Conservation (phyloP, 2,113 vertebrate genomes). For the Zosterops hypoxanthus region DNA sequence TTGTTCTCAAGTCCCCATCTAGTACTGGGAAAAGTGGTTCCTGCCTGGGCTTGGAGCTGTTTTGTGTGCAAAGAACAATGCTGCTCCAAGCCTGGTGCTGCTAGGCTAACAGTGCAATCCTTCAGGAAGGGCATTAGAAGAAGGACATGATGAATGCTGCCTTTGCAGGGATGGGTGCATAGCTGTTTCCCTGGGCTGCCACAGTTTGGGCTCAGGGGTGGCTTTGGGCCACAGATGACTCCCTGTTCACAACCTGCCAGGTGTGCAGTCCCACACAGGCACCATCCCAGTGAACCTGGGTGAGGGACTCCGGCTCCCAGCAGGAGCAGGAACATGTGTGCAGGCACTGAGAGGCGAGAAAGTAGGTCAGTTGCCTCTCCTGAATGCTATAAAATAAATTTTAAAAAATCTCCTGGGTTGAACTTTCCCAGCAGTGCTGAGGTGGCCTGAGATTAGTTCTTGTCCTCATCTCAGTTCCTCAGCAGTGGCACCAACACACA, state of each 20-base stretch:
- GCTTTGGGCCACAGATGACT: neutral
- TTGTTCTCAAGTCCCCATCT: neutral
- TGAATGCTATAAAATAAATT: neutral
- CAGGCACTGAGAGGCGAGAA: neutral
- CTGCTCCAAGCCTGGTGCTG: neutral
- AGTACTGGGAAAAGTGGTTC: neutral
- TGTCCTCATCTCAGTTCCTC: neutral
- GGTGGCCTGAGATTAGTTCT: neutral
- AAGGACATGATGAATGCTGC: fast-evolving
- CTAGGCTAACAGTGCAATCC: neutral
- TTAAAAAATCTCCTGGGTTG: neutral
- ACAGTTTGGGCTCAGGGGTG: neutral
- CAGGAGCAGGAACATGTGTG: neutral
- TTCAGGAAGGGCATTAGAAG: neutral
- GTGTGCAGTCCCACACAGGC: fast-evolving
- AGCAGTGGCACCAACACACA: neutral
- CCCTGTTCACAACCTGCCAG: neutral
- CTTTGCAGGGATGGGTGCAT: neutral
- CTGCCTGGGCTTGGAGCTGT: neutral
- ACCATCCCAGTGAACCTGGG: neutral
- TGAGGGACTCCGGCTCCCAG: neutral
- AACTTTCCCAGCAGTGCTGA: neutral
- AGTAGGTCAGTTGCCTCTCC: neutral
- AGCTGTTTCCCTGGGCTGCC: neutral
- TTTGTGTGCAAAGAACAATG: neutral